A percentile compares a stretch with the other conserved stretches of the same genome.
phyloP scores from a whole-genome alignment of 2,113 vertebrate genomes.

The Urocitellus parryii region DNA sequence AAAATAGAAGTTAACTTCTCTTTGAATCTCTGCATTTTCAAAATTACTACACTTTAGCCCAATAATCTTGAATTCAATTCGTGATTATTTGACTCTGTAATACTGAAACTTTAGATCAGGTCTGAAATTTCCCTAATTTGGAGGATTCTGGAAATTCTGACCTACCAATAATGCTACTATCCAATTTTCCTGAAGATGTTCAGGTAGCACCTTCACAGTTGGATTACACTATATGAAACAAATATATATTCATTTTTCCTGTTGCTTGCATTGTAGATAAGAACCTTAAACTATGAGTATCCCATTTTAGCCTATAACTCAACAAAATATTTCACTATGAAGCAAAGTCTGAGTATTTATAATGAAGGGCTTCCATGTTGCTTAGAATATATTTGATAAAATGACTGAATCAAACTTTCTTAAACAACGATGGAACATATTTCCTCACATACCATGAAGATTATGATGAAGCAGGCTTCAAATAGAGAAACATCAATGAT shows the following conservation, averaged over 20 bases:
- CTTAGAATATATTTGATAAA: constrained; percentile 27
- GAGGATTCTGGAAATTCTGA: constrained; percentile 36
- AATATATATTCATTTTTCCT: background rate
- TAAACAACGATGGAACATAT: background rate
- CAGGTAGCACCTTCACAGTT: constrained; percentile 50
- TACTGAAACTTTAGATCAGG: background rate
- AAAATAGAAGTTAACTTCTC: constrained; percentile 39
- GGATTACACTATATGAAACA: background rate
- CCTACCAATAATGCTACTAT: background rate
- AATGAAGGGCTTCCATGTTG: background rate
- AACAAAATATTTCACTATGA: constrained; percentile 36
- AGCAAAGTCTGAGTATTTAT: background rate
- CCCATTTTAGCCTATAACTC: constrained; percentile 45
- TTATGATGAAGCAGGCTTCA: background rate
- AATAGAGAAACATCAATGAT: background rate
- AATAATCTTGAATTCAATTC: background rate
- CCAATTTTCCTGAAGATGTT: background rate
- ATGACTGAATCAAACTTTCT: background rate
- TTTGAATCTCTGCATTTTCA: constrained; percentile 38
- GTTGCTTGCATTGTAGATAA: background rate
- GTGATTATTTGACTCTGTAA: constrained; percentile 8
- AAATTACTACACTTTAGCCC: constrained; percentile 30
- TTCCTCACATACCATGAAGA: background rate
- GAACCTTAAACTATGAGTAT: background rate
- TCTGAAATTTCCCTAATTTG: background rate